Base-by-base conservation (phyloP, 1,140 invertebrate species). In the Ganaspis sp. region DNA sequence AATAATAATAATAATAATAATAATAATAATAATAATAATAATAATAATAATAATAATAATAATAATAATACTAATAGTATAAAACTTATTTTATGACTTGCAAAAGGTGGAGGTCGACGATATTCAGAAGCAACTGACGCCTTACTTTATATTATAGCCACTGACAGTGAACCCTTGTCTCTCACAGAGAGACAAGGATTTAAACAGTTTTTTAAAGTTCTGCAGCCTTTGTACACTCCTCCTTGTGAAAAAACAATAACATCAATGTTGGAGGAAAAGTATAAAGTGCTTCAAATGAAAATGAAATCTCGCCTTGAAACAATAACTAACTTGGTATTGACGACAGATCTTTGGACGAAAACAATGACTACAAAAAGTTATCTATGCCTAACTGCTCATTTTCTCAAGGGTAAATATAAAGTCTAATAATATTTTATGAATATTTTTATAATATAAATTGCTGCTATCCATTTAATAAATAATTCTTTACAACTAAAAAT, bases 301-400 rank as follows among this genome's bases (percentile, higher is more conserved):
- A 54, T 17, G 5, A 19, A 5, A 19, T 54, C 9, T n/a, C n/a
- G n/a, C n/a, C 53, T 34, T 12, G 11, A 38, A 21, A 9, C 23
- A 69, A 74, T 23, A 54, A 74, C 40, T 0, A 37, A n/a, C 12
- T 15, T 69, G 21, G 17, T 23, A 0, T 0, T 74, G 2, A 74
- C 58, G 2, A 74, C 73, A 4, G 73, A 74, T 42, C 58, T 74
- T 40, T 74, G 54, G 73, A 74, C 73, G 2, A 17, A 74, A 5
- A 12, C 37, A 5, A 29, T 37, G 21, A 69, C 53, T 6, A 74
- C 38, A 1, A 5, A 38, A 8, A 74, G 73, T 26, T 74, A 74
- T 74, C 54, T 74, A 6, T 37, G 73, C 21, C 11, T 74, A 23
- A 74, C 54, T 3, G 73, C 17, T 29, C 58, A 74, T 42, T 74